Conservation (phyloP, 1,140 invertebrate species). For the Megalopta genalis region DNA sequence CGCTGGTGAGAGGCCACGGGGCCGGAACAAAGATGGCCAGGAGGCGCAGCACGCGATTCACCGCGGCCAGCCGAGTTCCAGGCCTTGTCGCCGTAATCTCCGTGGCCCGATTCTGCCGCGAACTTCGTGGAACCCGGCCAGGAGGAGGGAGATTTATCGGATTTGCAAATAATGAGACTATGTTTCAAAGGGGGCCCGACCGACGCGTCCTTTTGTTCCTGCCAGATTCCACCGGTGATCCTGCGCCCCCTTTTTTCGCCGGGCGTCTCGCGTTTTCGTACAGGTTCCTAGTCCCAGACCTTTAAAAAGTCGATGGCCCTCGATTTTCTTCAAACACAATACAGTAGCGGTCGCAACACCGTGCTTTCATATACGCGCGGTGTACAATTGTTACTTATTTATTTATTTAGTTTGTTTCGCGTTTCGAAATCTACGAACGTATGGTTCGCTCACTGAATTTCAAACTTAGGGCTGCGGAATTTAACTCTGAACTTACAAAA, state of each 20-base stretch:
- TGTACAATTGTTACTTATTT: too few relatives aligned
- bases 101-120: slow-evolving; percentile 35
- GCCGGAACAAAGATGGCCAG: slow-evolving; percentile 33
- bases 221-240: not conserved
- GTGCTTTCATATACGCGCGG: too few relatives aligned
- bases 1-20: not conserved
- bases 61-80: not conserved
- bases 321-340: not conserved
- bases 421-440: too few relatives aligned
- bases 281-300: too few relatives aligned
- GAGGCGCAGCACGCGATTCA: slow-evolving; percentile 38
- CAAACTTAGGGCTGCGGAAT: too few relatives aligned
- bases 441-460: too few relatives aligned
- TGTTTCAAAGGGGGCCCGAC: slow-evolving; percentile 42
- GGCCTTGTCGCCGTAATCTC: slow-evolving; percentile 11
- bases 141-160: slow-evolving; percentile 46
- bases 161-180: slow-evolving; percentile 57
- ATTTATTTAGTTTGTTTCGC: too few relatives aligned
- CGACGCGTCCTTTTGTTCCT: slow-evolving; percentile 20
- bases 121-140: slow-evolving; percentile 30
- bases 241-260: not conserved
- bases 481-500: too few relatives aligned
- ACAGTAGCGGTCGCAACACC: too few relatives aligned
- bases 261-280: not conserved
- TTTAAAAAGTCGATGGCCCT: not conserved